phyloP scores from a whole-genome alignment of 2,113 vertebrate genomes.

The Anseranas semipalmata region DNA sequence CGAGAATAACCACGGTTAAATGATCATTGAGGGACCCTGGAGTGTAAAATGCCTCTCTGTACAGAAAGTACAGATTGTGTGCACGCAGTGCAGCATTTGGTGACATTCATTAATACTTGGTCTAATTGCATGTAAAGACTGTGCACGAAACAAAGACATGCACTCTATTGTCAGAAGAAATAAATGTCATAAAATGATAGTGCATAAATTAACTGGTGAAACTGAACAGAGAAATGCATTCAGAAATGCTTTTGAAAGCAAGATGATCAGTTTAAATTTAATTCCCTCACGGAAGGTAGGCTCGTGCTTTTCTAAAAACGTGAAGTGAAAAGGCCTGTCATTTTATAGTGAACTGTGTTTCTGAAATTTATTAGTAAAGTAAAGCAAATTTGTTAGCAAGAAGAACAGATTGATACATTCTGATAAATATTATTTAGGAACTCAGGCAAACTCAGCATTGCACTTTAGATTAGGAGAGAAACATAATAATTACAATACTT shows the following conservation, averaged over 20 bases:
- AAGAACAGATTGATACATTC: not conserved
- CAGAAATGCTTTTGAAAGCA: not conserved
- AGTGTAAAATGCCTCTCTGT: not conserved
- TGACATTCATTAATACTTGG: slow-evolving; percentile 20
- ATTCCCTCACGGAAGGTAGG: not conserved
- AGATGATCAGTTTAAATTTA: not conserved
- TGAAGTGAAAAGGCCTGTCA: not conserved
- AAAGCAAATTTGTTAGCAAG: not conserved
- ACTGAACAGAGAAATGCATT: not conserved
- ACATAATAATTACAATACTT: not conserved
- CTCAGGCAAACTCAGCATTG: not conserved
- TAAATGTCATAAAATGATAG: slow-evolving; percentile 2
- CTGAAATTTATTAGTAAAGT: not conserved
- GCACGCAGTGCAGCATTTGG: not conserved
- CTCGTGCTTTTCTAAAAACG: not conserved
- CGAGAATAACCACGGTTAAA: not conserved
- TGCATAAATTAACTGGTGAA: slow-evolving; percentile 1
- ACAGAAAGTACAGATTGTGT: not conserved
- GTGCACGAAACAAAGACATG: not conserved
- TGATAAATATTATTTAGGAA: not conserved
- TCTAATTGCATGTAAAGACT: slow-evolving; percentile 18
- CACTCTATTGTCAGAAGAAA: not conserved
- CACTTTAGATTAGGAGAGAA: not conserved
- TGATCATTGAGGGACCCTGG: not conserved
- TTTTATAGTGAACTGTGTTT: not conserved